Conservation (phyloP, 2,888 invertebrate species). For the Oxyscelio sp. region DNA sequence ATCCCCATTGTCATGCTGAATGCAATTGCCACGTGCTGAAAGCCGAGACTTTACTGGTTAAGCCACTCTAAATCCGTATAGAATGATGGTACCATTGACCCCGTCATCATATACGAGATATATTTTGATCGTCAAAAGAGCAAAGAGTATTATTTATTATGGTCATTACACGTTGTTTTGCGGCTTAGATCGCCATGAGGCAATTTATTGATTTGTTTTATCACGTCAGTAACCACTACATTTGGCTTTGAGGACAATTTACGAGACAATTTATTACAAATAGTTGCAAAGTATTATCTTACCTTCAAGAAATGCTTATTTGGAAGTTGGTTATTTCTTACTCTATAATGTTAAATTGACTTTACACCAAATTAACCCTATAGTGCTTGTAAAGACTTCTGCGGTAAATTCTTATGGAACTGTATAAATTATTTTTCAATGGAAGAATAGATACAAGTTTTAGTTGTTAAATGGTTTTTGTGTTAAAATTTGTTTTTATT, state of each 20-base stretch:
- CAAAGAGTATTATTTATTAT: slow-evolving; percentile 40
- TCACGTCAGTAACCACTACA: not conserved
- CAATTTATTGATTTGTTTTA: slow-evolving; percentile 30
- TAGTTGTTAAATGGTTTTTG: too few species aligned
- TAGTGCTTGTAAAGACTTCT: too few species aligned
- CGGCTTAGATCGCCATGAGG: not conserved
- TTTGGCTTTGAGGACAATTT: not conserved
- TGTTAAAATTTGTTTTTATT: too few species aligned
- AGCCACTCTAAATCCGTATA: slow-evolving; percentile 64
- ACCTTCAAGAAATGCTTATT: too few species aligned
- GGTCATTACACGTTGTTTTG: slow-evolving; percentile 38
- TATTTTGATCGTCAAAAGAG: slow-evolving; percentile 51
- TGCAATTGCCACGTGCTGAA: slow-evolving; percentile 75
- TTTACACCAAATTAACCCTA: too few species aligned
- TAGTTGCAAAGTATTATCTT: not conserved
- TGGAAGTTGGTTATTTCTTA: too few species aligned
- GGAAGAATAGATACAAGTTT: too few species aligned
- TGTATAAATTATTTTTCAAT: too few species aligned
- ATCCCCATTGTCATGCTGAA: slow-evolving; percentile 76
- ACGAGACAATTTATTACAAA: not conserved
- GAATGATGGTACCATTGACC: slow-evolving; percentile 58
- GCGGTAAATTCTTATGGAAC: too few species aligned
- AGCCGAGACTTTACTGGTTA: slow-evolving; percentile 68
- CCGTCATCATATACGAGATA: slow-evolving; percentile 44
- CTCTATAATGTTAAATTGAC: too few species aligned